Percentiles rank a stretch among this genome's conserved stretches.
These are phyloP conservation scores for Acromyrmex charruanus DNA, from an alignment of 1,140 invertebrate genomes.

Conservation along the genomic window DNA sequence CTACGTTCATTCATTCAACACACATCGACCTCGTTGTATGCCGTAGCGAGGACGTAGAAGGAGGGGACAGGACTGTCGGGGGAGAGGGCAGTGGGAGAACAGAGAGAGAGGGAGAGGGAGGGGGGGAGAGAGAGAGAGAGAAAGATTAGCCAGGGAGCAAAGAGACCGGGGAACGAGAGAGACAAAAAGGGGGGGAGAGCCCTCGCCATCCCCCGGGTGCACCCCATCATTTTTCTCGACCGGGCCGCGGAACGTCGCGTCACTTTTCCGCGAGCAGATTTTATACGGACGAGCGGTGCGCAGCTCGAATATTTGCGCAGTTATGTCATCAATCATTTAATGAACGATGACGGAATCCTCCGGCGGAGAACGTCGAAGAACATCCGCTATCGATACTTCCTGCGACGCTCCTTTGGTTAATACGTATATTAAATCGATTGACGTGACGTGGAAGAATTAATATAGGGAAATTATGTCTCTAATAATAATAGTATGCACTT, in stretches of 20 bases:
- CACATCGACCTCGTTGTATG: constrained; percentile 64
- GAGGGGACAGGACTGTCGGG: background rate
- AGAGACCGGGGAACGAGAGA: background rate
- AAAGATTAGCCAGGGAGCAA: constrained; percentile 20
- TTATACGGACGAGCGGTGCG: constrained; percentile 3
- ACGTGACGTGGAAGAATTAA: background rate
- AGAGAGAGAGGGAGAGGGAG: background rate
- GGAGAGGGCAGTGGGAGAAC: too few species aligned
- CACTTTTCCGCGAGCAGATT: constrained; percentile 24
- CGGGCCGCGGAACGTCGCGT: background rate
- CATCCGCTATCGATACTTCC: background rate
- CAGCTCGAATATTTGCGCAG: background rate
- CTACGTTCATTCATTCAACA: constrained; percentile 75
- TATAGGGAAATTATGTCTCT: background rate
- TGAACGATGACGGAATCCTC: constrained; percentile 22
- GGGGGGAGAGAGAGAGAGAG: background rate
- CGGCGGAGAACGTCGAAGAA: background rate
- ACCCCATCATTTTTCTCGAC: constrained; percentile 21
- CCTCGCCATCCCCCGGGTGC: background rate
- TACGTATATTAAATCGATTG: background rate
- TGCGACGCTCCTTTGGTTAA: background rate
- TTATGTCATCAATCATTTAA: constrained; percentile 26
- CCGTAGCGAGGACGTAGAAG: constrained; percentile 20
- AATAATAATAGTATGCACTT: too few species aligned
- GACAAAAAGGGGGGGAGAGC: background rate